Evolutionary conservation across 2,888 invertebrate genomes (phyloP), one percentile per base, ranked within the genome.

Genomic region (Diarsia mendica): DNA sequence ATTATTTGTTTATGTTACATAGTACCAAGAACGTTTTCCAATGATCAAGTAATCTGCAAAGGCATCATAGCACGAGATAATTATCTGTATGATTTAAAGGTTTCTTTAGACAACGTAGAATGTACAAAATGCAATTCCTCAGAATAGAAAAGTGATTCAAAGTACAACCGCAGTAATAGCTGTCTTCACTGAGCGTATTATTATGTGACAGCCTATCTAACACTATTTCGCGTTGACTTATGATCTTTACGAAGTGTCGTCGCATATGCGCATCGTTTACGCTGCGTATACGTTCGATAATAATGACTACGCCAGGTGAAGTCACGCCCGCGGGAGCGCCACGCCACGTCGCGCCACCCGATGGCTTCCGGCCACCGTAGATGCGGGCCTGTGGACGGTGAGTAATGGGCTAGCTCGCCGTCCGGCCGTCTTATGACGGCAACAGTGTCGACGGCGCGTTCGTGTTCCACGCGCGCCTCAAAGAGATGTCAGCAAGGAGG

Each of bases 1-100:
- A 78, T 79, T 84, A 74, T 79, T 85, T 75, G 60, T 79, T 69
- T 71, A 63, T 61, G 48, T 69, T 78, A 75, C 77, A 68, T 72
- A 75, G 68, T 77, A 70, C 15, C 65, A 44, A 63, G 46, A 46
- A 4, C 64, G 64, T 63, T 53, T 64, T 49, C 18, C 71, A 58
- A 44, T 77, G 64, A 84, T 49, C 49, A 51, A 33, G 61, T 20
- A 20, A 72, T 72, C 15, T 69, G 77, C 61, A 77, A 28, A 23
- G 61, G 23, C 44, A 64, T 60, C 51, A 44, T 23, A 72, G 28
- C 60, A 70, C 61, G 68, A 60, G 69, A 55, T 68, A 28, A 28
- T 28, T 28, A 66, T 44, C 44, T 33, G 18, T 39, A 69, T 33
- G 63, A 18, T 67, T 46, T 28, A 44, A 72, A 60, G 49, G 18